phyloP scores from a whole-genome alignment of 2,888 invertebrate species.

The Andrena dorsata region DNA sequence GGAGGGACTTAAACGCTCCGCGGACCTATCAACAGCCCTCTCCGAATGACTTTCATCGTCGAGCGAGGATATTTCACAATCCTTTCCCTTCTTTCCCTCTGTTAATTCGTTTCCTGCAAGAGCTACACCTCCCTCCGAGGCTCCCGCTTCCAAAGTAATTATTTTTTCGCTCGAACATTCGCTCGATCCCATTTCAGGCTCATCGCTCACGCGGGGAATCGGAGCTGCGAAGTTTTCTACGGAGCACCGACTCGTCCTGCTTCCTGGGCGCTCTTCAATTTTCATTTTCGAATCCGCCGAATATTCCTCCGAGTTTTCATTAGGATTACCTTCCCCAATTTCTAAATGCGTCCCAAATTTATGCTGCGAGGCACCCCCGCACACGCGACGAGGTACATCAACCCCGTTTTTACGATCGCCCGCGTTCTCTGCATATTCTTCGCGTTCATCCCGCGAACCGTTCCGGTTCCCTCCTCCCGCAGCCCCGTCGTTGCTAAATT shows the following conservation, averaged over 20 bases:
- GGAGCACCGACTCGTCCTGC: background rate
- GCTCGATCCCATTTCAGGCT: background rate
- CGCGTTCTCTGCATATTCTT: background rate
- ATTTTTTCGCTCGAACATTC: background rate
- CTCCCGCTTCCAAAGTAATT: background rate
- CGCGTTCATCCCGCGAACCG: background rate
- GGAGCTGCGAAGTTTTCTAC: conserved; percentile 1
- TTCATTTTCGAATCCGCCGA: background rate
- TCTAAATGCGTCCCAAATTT: conserved; percentile 12
- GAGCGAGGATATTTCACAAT: background rate
- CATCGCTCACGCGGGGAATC: background rate
- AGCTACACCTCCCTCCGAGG: background rate
- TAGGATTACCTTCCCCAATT: background rate
- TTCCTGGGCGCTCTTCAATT: background rate
- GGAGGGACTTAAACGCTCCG: background rate
- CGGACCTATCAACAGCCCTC: conserved; percentile 11
- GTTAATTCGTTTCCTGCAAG: background rate
- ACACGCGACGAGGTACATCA: background rate
- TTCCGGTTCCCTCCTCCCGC: background rate
- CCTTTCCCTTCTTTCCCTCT: background rate
- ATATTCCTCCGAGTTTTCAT: background rate
- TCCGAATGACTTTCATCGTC: background rate
- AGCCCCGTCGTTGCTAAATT: background rate
- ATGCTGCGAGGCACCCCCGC: background rate
- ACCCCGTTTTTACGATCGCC: conserved; percentile 11